phyloP scores from a whole-genome alignment of 2,797 vertebrate species.

The Peromyscus melanophrys region DNA sequence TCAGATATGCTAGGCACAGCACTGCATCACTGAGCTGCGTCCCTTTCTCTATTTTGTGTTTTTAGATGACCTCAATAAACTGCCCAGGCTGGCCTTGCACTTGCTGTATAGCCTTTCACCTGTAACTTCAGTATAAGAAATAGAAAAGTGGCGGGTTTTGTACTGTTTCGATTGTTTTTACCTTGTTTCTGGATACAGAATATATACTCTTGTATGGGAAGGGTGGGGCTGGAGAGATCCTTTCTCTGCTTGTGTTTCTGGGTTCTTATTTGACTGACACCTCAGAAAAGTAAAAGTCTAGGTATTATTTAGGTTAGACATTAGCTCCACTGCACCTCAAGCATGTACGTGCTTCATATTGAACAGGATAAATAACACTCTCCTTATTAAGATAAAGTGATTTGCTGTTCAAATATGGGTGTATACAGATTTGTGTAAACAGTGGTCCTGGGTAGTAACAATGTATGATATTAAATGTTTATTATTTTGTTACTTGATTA shows the following conservation, averaged over 20 bases:
- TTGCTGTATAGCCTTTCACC: neutral
- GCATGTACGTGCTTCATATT: slow-evolving; percentile 64
- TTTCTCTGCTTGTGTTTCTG: slow-evolving; percentile 53
- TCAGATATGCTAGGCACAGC: neutral
- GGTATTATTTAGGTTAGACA: slow-evolving; percentile 69
- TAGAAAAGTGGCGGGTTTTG: neutral
- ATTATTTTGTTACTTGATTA: slow-evolving; percentile 81
- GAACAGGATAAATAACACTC: slow-evolving; percentile 40
- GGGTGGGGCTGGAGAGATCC: neutral
- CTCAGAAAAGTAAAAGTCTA: slow-evolving; percentile 1
- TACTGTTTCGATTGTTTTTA: slow-evolving; percentile 47
- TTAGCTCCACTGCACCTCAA: slow-evolving; percentile 50
- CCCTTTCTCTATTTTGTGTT: neutral
- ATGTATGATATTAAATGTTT: slow-evolving; percentile 78
- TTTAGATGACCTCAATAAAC: neutral
- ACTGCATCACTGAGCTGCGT: neutral
- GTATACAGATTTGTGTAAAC: slow-evolving; percentile 49
- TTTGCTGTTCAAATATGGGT: slow-evolving; percentile 73
- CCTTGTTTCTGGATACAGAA: neutral
- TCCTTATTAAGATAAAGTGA: slow-evolving; percentile 68
- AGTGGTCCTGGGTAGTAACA: slow-evolving; percentile 66
- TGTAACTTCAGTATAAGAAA: neutral
- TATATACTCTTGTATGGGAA: neutral
- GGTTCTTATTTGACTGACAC: slow-evolving; percentile 64
- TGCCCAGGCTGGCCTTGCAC: neutral